A percentile compares a stretch with the other conserved stretches of the same genome.
Evolutionary conservation across 2,113 vertebrate species (phyloP).

Genomic region (Platichthys stellatus): DNA sequence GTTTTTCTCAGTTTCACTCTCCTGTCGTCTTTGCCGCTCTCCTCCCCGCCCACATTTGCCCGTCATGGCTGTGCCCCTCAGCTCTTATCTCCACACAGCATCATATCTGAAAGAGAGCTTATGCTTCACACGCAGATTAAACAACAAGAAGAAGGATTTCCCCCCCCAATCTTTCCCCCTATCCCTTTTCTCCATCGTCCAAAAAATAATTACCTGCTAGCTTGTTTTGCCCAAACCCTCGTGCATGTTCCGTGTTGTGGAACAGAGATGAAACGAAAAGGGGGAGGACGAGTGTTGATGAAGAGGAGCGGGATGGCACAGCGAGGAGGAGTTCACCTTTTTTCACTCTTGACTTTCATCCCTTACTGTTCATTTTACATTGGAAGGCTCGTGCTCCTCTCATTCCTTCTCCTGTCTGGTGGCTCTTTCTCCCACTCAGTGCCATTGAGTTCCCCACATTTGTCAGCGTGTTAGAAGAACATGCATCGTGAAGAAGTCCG

Average conservation of each 20-base stretch:
- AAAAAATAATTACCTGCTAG: constrained; percentile 42
- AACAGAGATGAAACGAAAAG: too few species aligned
- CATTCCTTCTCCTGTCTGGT: constrained; percentile 28
- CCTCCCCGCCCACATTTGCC: neutral
- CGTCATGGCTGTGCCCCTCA: neutral
- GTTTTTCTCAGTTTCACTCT: neutral
- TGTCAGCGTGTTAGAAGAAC: too few species aligned
- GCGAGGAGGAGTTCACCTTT: constrained; percentile 38
- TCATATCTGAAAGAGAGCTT: constrained; percentile 12
- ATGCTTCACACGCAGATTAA: constrained; percentile 34
- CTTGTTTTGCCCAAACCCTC: neutral
- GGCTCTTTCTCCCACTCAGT: neutral
- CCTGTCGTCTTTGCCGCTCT: too few species aligned
- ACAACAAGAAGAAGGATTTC: constrained; percentile 1
- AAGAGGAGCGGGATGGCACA: too few species aligned
- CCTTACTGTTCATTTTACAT: constrained; percentile 9
- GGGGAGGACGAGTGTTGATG: too few species aligned
- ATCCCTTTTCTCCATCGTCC: neutral
- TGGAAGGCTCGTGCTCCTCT: constrained; percentile 4
- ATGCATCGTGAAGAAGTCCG: too few species aligned
- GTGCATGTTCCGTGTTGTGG: too few species aligned
- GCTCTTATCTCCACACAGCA: constrained; percentile 33
- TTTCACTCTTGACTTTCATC: constrained; percentile 51
- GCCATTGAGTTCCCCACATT: too few species aligned
- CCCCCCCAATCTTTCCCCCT: neutral